Evolutionary conservation across 2,797 vertebrate genomes (phyloP).

Genomic region (Acanthopagrus latus): DNA sequence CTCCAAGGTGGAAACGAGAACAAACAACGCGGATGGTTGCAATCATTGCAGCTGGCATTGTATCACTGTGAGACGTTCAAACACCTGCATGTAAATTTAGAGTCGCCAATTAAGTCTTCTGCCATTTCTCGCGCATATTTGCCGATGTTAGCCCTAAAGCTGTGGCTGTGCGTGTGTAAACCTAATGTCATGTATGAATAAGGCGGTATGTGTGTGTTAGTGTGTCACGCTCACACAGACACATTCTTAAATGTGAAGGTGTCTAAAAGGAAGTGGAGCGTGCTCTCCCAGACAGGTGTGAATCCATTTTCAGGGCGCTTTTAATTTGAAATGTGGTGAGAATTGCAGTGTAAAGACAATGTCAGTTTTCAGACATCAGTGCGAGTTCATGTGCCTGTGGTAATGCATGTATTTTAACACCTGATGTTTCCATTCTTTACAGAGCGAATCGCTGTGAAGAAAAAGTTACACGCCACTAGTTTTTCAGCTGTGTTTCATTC

Average conservation of each 20-base stretch:
- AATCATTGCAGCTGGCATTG: neutral
- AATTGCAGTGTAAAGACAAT: neutral
- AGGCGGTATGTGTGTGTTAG: neutral
- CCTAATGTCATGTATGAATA: neutral
- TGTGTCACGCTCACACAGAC: no score
- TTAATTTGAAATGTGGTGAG: constrained; percentile 30
- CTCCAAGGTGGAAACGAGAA: neutral
- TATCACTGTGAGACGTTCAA: constrained; percentile 27
- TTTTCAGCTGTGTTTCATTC: neutral
- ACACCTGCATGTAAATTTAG: constrained; percentile 44
- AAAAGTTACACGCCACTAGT: neutral
- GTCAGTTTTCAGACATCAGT: constrained; percentile 9
- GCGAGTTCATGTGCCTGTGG: neutral
- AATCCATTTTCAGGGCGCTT: constrained; percentile 22
- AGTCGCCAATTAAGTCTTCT: constrained; percentile 48
- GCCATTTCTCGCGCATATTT: constrained; percentile 42
- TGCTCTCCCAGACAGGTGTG: neutral
- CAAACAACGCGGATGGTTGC: neutral
- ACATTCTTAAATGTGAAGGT: constrained; percentile 1
- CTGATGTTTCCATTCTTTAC: neutral
- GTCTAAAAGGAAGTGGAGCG: constrained; percentile 10
- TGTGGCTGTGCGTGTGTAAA: neutral
- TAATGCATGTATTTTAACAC: neutral
- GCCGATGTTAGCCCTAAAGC: neutral
- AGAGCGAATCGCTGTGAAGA: neutral